Evolutionary conservation across 2,797 vertebrate genomes (phyloP), one percentile per base, ranked within the genome.

Genomic region (Acomys russatus): DNA sequence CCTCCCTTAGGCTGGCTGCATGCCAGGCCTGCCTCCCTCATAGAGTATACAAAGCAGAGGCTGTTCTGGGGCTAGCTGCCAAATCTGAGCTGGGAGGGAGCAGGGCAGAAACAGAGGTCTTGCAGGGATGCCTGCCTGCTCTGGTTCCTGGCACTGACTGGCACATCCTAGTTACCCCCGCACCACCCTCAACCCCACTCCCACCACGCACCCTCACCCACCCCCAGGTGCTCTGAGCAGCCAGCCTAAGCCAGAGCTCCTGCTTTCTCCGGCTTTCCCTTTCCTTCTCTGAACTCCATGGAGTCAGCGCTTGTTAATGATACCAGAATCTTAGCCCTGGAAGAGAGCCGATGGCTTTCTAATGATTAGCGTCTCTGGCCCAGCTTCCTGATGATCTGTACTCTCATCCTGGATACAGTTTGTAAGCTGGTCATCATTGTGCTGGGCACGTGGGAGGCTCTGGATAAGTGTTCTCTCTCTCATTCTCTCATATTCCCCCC

Each of bases 51-150:
- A 86, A 92, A 96, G 88, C 94, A 90, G 77, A 96, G 77, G 85
- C 82, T 90, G 66, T 88, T 88, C 68, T 63, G 33, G 70, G 71
- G 59, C 54, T 33, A 63, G 94, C 63, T 61, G 92, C 96, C 86
- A 76, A 44, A 9, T 20, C 68, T 30, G 11, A 71, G 82, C 35
- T 30, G 22, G 68, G 23, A 61, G 35, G 51, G 54, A 92, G 76
- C 94, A 38, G n/a, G 80, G 71, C 84, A 70, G 88, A 92, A 91
- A 44, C 70, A 49, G 25, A 38, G 0, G 23, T 84, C 23, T 44
- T 44, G 7, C 12, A 25, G 78, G 73, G 38, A 20, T n/a, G 14
- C 8, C 94, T 93, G 74, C 77, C 61, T 70, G 77, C 15, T 33
- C 78, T 59, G 66, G 20, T 23, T 51, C 76, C 77, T 76, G 89